Evolutionary conservation across 2,113 vertebrate genomes (phyloP), one percentile per base, ranked within the genome.

Genomic region (Turdus rufiventris): DNA sequence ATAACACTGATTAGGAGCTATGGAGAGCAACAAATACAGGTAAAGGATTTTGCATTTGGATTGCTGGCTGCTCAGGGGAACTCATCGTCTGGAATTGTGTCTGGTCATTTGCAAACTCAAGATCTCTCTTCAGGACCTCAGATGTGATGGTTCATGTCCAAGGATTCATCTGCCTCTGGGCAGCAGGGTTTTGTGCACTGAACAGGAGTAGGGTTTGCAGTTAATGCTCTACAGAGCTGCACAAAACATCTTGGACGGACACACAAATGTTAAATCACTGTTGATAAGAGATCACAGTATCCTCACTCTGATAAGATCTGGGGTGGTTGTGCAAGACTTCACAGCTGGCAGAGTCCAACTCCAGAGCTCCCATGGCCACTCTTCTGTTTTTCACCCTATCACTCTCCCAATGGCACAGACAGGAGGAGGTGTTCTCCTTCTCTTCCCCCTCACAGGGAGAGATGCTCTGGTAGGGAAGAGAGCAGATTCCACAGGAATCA

Each of bases 21-120:
- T 7, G 14, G 31, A 50, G n/a, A 73, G 56, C 23, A 88, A 8
- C 8, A 14, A 14, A 91, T 43, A 11, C 19, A 81, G 34, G 6
- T 54, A 42, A 70, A 54, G 9, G 34, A 18, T 48, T 24, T 54
- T 51, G 9, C 2, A 71, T 40, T 73, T 0, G 0, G 36, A 21
- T 70, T 73, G 8, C 10, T 67, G 8, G 3, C 23, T 85, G 21
- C 28, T 89, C 54, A 58, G 20, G 14, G 18, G 13, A 76, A 5
- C 16, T 84, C n/a, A 20, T 10, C 10, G 12, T 25, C 42, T 65
- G 51, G 26, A 70, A 56, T 43, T 40, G 4, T 18, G 34, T 38
- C 53, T 56, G 20, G 2, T 48, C 31, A 24, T 10, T 83, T 63
- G 16, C 5, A 71, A 74, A 68, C 33, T 13, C 29, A 47, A 25